Base-by-base conservation (phyloP, 2,888 invertebrate species). In the Acutogordius australiensis region DNA sequence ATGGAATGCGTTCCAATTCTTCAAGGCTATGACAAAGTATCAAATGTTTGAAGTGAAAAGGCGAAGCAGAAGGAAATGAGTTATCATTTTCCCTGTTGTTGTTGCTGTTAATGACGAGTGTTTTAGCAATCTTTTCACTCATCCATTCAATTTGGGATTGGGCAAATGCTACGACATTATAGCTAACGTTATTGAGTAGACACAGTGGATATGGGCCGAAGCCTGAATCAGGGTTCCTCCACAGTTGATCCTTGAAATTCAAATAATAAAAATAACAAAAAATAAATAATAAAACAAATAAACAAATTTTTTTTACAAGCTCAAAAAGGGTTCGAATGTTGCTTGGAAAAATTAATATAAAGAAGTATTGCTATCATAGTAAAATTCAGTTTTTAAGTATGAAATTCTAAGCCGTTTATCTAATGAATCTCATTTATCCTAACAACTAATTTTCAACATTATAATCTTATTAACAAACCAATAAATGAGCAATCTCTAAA, bases 71-170 rank as follows among this genome's bases (percentile, higher is more conserved):
- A 18, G 37, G 18, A 21, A 2, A n/a, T 1, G 37, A 66, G 82
- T 84, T 61, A 13, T 13, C 18, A n/a, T n/a, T n/a, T n/a, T n/a
- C n/a, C n/a, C n/a, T n/a, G 18, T 37, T 37, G 8, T 87, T 77
- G 0, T 83, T 83, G 0, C 68, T 63, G 8, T 68, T 67, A 2
- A 66, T 65, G 63, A 72, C 72, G 64, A 71, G 72, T 2, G 67
- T 66, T 62, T 86, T 79, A 76, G 91, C 87, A 45, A 99, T 74
- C 68, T 91, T 94, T 68, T 97, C 94, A 68, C 88, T 88, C 97
- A 99, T 97, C 97, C 94, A 97, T 73, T 97, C 97, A 65, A 97
- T 79, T 76, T 82, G 88, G 0, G 88, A 88, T 71, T 94, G 97
- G 1, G 97, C 94, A 72, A 94, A 94, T 71, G 94, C 94, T 1